A percentile compares a stretch with the other conserved stretches of the same genome.
These are phyloP conservation scores for Ancistrus triradiatus DNA, from an alignment of 2,113 vertebrate genomes.

Conservation along the genomic window DNA sequence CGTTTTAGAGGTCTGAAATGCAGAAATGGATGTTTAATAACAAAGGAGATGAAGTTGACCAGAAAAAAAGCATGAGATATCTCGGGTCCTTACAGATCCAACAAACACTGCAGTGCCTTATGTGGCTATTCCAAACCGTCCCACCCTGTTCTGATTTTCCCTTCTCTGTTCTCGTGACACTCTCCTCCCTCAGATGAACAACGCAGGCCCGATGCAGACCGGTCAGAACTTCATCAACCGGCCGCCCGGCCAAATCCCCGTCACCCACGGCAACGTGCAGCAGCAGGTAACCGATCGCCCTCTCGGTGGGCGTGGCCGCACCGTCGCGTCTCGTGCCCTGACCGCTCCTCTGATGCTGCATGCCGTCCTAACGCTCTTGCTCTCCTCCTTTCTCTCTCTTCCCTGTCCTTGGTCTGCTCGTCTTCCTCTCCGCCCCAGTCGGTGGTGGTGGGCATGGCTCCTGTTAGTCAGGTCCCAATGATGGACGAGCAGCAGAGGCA, in stretches of 20 bases:
- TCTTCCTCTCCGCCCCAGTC: constrained; percentile 55
- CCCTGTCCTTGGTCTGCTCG: background rate
- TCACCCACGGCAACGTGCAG: constrained; percentile 70
- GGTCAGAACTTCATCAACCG: constrained; percentile 66
- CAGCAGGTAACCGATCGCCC: constrained; percentile 67
- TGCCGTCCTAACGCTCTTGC: constrained; percentile 45
- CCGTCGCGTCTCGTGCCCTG: constrained; percentile 13
- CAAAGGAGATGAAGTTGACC: too few species aligned
- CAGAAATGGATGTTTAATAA: too few species aligned
- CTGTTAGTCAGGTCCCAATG: constrained; percentile 77
- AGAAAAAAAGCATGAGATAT: too few species aligned
- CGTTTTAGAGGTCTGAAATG: too few species aligned
- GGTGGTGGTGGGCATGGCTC: constrained; percentile 73
- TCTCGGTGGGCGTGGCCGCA: background rate
- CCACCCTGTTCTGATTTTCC: too few species aligned
- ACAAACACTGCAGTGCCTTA: too few species aligned
- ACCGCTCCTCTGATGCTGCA: constrained; percentile 44
- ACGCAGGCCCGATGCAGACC: constrained; percentile 63
- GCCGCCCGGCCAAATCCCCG: constrained; percentile 60
- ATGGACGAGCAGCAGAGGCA: constrained; percentile 86
- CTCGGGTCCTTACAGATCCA: too few species aligned
- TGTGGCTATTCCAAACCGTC: too few species aligned
- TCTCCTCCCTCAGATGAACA: constrained; percentile 59
- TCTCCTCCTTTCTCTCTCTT: background rate
- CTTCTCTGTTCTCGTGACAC: too few species aligned